Evolutionary conservation across 2,888 invertebrate genomes (phyloP), one percentile per base, ranked within the genome.

Genomic region (Callinectes sapidus): DNA sequence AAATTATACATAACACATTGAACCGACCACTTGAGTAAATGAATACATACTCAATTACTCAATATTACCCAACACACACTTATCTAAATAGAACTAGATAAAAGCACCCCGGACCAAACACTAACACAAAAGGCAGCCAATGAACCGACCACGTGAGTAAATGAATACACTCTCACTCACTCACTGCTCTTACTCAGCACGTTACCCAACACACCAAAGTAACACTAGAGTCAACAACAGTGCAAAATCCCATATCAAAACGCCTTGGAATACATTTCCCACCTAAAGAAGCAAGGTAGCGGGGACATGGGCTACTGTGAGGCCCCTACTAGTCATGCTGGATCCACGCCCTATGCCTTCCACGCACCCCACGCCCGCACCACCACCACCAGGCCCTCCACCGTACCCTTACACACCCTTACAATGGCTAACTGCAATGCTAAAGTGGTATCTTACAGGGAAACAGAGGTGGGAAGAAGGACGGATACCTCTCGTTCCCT

Each of bases 401-500:
- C 54, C 18, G n/a, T 32, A 87, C 87, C 87, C 13, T 28, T 32
- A 87, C 87, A n/a, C 54, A 23, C n/a, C 42, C 28, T 23, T 42
- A 87, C 87, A 8, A 1, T 10, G 23, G 8, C 6, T 10, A 54
- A 3, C 48, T 28, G n/a, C 1, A 54, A 42, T 23, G 23, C 32
- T 28, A 3, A 16, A 14, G 35, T 35, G 35, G 2, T 32, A 35
- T 35, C 14, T 3, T 3, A 35, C 35, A 13, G 35, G 3, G 5
- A 35, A 35, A 18, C 6, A 39, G 61, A 88, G 66, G 28, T 23
- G 16, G 6, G 55, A 23, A 54, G 39, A 55, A 54, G 23, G 32
- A 16, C 42, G 16, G 35, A 13, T 61, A 89, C 61, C 89, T 61
- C 55, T 35, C 14, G 23, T 28, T 55, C 86, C 85, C 92, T 92